Conservation (phyloP, 2,113 vertebrate species). For the Nesospiza acunhae region DNA sequence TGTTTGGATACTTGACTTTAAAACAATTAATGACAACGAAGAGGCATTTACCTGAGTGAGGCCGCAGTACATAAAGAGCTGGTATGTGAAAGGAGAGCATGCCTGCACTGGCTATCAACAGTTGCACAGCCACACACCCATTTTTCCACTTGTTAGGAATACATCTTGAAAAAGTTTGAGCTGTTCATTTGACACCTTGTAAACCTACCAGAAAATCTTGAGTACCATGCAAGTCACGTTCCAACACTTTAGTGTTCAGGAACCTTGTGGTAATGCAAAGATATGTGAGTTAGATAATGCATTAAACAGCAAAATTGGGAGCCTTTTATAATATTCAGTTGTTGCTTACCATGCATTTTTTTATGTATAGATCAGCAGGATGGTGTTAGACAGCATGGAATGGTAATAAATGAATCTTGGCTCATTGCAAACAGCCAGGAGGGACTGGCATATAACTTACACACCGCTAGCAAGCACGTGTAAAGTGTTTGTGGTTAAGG, state of each 20-base stretch:
- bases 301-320: neutral
- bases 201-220: neutral
- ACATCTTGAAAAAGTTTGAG: neutral
- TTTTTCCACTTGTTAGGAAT: neutral
- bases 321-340: neutral
- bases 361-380: conserved; percentile 14
- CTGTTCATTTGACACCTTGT: neutral
- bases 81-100: neutral
- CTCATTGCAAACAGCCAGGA: neutral
- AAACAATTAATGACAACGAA: neutral
- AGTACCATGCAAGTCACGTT: neutral
- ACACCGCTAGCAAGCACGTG: neutral
- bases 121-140: neutral
- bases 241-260: neutral
- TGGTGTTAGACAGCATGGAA: neutral
- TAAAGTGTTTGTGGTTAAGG: neutral
- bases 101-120: neutral
- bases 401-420: conserved; percentile 22
- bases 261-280: neutral
- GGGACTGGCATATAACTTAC: neutral
- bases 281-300: neutral
- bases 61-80: neutral
- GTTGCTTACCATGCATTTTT: neutral
- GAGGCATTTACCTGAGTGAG: neutral
- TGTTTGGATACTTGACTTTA: neutral